Evolutionary conservation across 2,888 invertebrate species (phyloP).

Genomic region (Agrotis exclamationis): DNA sequence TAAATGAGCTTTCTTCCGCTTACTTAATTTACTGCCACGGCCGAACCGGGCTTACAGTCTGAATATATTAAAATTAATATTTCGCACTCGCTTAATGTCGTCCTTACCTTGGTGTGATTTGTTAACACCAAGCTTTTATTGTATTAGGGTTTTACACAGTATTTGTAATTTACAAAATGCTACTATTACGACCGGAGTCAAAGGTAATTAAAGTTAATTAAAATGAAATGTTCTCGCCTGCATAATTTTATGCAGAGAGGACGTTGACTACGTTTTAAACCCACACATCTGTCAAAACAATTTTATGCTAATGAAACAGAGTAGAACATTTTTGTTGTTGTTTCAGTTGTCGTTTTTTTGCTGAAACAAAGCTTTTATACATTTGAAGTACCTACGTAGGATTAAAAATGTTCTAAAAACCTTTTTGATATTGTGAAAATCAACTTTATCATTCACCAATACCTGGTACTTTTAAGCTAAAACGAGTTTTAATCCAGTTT

Average conservation of each 20-base stretch:
- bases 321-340: constrained; percentile 26
- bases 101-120: constrained; percentile 80
- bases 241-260: constrained; percentile 54
- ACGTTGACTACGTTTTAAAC: constrained; percentile 45
- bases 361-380: constrained; percentile 10
- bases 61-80: constrained; percentile 90
- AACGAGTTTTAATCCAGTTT: background rate
- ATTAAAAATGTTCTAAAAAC: constrained; percentile 4
- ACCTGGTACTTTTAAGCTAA: background rate
- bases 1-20: constrained; percentile 91
- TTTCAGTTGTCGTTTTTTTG: constrained; percentile 15
- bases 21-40: constrained; percentile 89
- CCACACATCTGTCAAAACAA: constrained; percentile 48
- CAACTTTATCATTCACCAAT: background rate
- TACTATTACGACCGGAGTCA: constrained; percentile 62
- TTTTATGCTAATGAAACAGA: constrained; percentile 64
- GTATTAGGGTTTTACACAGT: constrained; percentile 70
- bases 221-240: constrained; percentile 62
- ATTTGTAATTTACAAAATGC: constrained; percentile 66
- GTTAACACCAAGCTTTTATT: constrained; percentile 80
- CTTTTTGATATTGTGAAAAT: background rate
- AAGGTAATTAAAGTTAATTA: constrained; percentile 63
- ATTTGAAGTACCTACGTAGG: background rate
- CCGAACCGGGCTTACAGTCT: constrained; percentile 82
- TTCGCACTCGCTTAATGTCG: constrained; percentile 84